phyloP scores from a whole-genome alignment of 2,113 vertebrate species.

The Rafetus swinhoei region DNA sequence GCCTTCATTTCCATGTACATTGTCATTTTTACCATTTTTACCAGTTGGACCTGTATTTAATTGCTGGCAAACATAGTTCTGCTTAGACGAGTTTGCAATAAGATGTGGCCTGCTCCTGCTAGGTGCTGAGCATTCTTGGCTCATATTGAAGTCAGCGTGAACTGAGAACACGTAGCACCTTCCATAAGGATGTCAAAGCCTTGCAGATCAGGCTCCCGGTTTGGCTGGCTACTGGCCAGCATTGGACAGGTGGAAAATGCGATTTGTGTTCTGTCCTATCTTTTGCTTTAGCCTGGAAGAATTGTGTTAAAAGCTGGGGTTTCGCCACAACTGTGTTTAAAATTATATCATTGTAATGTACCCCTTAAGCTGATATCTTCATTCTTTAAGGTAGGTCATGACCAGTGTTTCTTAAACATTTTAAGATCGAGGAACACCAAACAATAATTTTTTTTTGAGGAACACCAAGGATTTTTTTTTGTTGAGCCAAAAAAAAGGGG shows the following conservation, averaged over 20 bases:
- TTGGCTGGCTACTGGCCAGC: background rate
- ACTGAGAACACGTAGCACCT: background rate
- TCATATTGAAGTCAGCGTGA: background rate
- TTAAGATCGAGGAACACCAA: too few species aligned
- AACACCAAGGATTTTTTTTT: too few species aligned
- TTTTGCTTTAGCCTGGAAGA: slow-evolving; percentile 2
- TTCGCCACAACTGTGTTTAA: background rate
- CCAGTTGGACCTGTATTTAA: background rate
- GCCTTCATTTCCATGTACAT: background rate
- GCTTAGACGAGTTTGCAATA: background rate
- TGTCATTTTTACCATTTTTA: background rate
- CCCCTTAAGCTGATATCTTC: background rate
- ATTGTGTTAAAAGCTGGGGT: background rate
- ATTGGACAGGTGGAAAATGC: background rate
- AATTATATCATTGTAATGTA: background rate
- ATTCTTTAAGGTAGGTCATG: background rate
- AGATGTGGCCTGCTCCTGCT: background rate
- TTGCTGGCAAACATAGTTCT: background rate
- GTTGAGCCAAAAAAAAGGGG: too few species aligned
- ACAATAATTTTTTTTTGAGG: too few species aligned
- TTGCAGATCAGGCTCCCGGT: background rate
- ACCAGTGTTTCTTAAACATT: background rate
- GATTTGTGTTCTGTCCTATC: background rate
- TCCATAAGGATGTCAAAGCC: background rate
- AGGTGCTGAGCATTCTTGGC: background rate